Evolutionary conservation across 2,888 invertebrate species (phyloP).

Genomic region (Tuberolachnus salignus): DNA sequence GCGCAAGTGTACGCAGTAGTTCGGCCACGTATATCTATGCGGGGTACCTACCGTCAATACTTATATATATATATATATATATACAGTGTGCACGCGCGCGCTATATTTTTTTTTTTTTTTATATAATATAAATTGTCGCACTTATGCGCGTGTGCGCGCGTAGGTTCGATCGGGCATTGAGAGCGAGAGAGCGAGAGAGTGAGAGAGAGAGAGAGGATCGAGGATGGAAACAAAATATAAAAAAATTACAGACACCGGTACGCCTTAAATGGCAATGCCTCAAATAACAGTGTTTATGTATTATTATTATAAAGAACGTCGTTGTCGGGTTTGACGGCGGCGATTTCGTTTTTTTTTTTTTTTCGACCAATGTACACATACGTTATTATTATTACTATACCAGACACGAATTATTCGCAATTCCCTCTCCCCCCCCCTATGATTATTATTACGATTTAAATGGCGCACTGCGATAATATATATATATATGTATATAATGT

Average conservation of each 20-base stretch:
- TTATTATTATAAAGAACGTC: slow-evolving; percentile 11
- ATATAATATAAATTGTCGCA: no score
- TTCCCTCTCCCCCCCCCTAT: no score
- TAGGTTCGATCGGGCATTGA: background rate
- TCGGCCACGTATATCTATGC: background rate
- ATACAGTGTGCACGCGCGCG: background rate
- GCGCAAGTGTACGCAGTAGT: background rate
- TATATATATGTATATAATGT: no score
- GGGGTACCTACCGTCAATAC: no score
- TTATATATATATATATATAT: background rate
- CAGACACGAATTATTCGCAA: slow-evolving; percentile 2
- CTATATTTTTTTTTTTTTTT: no score
- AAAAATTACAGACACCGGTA: slow-evolving; percentile 37
- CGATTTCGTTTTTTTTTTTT: slow-evolving; percentile 18
- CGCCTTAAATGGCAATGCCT: slow-evolving; percentile 46
- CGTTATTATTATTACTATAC: background rate
- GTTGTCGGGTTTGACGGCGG: no score
- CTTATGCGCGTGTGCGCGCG: background rate
- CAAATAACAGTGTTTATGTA: slow-evolving; percentile 37
- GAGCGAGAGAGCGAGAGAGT: background rate
- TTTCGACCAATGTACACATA: no score
- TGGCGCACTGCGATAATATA: no score
- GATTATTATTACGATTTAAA: background rate
- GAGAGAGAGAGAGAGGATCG: background rate
- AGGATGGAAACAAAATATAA: background rate